Evolutionary conservation across 2,113 vertebrate species (phyloP).

Genomic region (Mesoclemmys tuberculata): DNA sequence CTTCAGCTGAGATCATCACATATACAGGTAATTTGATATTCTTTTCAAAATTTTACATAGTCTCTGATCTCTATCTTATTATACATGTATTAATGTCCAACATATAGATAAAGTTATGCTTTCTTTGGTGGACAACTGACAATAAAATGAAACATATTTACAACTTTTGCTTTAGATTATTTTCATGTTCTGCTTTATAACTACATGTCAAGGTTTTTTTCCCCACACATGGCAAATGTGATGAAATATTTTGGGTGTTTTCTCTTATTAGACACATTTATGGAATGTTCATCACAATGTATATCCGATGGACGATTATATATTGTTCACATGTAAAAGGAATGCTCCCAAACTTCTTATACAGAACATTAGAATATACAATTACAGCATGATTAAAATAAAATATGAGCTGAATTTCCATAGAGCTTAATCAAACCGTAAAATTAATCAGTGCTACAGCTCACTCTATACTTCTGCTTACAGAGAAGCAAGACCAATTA

Average conservation of each 20-base stretch:
- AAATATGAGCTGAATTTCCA: constrained; percentile 33
- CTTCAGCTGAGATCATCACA: neutral
- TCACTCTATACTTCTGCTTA: constrained; percentile 3
- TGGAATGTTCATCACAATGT: neutral
- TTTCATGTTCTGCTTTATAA: neutral
- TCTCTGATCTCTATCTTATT: neutral
- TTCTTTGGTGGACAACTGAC: no score
- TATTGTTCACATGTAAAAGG: neutral
- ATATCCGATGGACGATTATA: neutral
- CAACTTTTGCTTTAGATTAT: neutral
- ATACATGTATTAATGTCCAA: neutral
- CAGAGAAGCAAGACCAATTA: constrained; percentile 50
- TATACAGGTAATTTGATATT: neutral
- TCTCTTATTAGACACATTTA: no score
- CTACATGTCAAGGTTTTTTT: neutral
- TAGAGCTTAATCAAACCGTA: constrained; percentile 47
- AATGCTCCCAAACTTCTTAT: neutral
- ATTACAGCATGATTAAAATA: constrained; percentile 21
- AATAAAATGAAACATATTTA: neutral
- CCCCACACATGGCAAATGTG: neutral
- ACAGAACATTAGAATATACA: neutral
- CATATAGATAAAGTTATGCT: neutral
- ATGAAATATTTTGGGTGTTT: neutral
- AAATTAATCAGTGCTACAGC: constrained; percentile 29
- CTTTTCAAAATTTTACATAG: neutral